Base-by-base conservation (phyloP, 2,113 vertebrate species). In the Chaetorhynchus papuensis region DNA sequence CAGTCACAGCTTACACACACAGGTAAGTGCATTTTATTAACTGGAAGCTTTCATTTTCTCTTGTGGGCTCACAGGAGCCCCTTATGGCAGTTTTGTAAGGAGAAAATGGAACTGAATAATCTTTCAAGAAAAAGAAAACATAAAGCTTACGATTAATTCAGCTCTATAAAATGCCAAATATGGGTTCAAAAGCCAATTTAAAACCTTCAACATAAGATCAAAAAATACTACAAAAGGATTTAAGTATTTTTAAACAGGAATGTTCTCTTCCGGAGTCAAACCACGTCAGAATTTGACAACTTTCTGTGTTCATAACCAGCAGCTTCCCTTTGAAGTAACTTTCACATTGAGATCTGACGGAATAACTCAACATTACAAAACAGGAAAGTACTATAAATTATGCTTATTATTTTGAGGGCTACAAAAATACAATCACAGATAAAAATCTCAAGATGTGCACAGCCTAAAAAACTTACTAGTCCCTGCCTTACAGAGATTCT, bases 241-340 rank as follows among this genome's bases (percentile, higher is more conserved):
- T n/a, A 87, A 94, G 50, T 72, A 69, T 49, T 94, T 94, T 94
- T 92, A 90, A 94, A 90, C 6, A 61, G 63, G 21, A 87, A 39
- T 0, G 0, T 49, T 86, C 79, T 92, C 44, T 53, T 94, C 47
- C 33, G 37, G 82, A 90, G 82, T 83, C 79, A 95, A 94, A 90
- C 41, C 70, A 31, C 59, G 87, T 75, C 6, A 13, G 49, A 83
- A 76, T 63, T 45, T 90, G 75, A 92, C 39, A 74, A 26, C 44
- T 77, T 83, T 88, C 45, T 75, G 10, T 75, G 53, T 47, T 84
- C 61, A 68, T 42, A 83, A 30, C 26, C 54, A 74, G 71, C 33
- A 89, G 33, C 70, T 93, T 96, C 50, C 45, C 74, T 96, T 95
- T 90, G 95, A 96, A 94, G 85, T 47, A 61, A 39, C 35, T 70